phyloP scores from a whole-genome alignment of 1,140 invertebrate species.

The Drosophila pectinifera region DNA sequence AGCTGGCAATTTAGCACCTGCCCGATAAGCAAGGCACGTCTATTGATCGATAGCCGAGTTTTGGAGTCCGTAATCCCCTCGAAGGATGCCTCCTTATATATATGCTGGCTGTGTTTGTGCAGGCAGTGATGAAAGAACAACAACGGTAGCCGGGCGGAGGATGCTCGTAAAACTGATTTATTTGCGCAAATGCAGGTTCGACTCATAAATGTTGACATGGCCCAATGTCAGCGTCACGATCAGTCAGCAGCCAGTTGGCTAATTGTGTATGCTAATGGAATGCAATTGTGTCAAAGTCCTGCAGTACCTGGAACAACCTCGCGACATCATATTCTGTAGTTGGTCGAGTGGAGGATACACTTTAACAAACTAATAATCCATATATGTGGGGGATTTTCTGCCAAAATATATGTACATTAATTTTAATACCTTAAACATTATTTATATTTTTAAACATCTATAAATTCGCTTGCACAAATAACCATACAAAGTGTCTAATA shows the following conservation, averaged over 20 bases:
- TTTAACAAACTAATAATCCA: background rate
- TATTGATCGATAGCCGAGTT: constrained; percentile 51
- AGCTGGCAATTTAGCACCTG: constrained; percentile 77
- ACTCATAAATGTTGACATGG: constrained; percentile 63
- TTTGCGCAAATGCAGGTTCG: constrained; percentile 56
- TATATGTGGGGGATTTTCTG: rapidly evolving
- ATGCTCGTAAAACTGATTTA: constrained; percentile 62
- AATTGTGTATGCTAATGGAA: constrained; percentile 83
- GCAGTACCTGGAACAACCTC: constrained; percentile 64
- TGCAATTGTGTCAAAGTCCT: constrained; percentile 81
- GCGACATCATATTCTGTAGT: constrained; percentile 30
- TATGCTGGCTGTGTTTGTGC: constrained; percentile 49
- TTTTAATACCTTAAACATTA: no score
- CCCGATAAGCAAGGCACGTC: constrained; percentile 49
- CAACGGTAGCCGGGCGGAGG: constrained; percentile 42
- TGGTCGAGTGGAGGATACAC: constrained; percentile 35
- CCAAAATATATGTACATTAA: background rate
- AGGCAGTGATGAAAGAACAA: constrained; percentile 68
- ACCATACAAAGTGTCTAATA: no score
- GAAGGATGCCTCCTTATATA: background rate
- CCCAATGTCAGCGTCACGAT: constrained; percentile 66
- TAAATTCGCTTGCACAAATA: no score
- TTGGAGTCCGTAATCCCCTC: background rate
- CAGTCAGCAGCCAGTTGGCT: constrained; percentile 56
- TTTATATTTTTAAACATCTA: no score